Conservation (phyloP, 1,140 invertebrate genomes). For the Babylonia areolata region DNA sequence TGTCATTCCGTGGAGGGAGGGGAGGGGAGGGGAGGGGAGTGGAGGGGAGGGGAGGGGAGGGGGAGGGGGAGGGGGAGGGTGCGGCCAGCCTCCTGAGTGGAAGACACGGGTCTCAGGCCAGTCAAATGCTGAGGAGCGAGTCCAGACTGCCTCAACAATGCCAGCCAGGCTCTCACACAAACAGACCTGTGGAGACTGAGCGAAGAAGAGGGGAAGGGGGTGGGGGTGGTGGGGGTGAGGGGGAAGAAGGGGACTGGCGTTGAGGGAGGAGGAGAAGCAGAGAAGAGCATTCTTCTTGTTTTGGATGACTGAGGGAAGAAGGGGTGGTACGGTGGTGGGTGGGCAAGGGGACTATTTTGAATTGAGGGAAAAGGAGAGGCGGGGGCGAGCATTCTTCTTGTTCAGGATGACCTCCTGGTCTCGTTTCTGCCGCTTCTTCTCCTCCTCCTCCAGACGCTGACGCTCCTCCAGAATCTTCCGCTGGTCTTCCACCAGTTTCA, state of each 20-base stretch:
- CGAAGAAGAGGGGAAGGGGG: neutral
- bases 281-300: no score
- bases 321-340: no score
- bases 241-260: neutral
- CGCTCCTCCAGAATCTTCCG: constrained; percentile 96
- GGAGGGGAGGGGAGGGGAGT: neutral
- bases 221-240: neutral
- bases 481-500: constrained; percentile 97
- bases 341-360: constrained; percentile 46
- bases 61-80: no score
- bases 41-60: neutral
- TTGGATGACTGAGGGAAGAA: neutral
- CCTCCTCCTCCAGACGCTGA: constrained; percentile 92
- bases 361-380: constrained; percentile 90
- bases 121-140: no score
- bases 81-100: no score
- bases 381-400: constrained; percentile 97
- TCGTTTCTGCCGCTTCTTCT: constrained; percentile 92
- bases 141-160: no score
- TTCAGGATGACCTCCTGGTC: constrained; percentile 98
- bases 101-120: no score
- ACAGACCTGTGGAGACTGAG: neutral
- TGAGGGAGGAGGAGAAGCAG: neutral
- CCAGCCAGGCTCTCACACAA: no score
- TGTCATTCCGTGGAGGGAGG: neutral